Base-by-base conservation (phyloP, 2,797 vertebrate genomes). In the Girardinus metallicus region DNA sequence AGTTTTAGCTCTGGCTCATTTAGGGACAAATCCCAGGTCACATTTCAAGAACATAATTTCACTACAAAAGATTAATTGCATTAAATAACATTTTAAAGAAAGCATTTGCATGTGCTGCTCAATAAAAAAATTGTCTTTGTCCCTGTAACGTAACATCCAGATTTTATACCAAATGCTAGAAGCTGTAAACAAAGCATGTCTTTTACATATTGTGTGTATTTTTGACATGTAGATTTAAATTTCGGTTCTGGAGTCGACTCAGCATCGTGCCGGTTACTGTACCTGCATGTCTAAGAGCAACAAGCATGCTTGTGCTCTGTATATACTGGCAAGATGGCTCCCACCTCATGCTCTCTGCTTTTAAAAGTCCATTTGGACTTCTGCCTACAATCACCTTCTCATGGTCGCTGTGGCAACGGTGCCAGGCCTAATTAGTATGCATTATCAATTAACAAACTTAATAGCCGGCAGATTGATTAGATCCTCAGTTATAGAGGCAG, bases 401-500 rank as follows among this genome's bases (percentile, higher is more conserved):
- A 87, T 96, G 96, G 97, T 99, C 96, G 97, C 98, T 97, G 97
- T 98, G 98, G 98, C 96, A 99, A 99, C 97, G 93, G 97, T 96
- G 96, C 97, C 96, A 95, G 97, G 96, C 96, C 97, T 99, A 99
- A 99, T 99, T 99, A 99, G 98, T 99, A 99, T 99, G 98, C 98
- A 99, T 99, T 99, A 99, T 99, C 98, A 99, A 99, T 99, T 99
- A 99, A 99, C 97, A 99, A 99, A 98, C 97, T 99, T 99, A 99
- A 99, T 99, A 99, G 97, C 98, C 97, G 96, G 98, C 98, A 99
- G 98, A 99, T 99, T 99, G 98, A 99, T 99, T 99, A 99, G 97
- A 98, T 99, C 98, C 98, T 98, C 97, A 98, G 98, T 99, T 99
- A 97, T 98, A 98, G 97, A 97, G 97, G 97, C 97, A 99, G 98